A percentile compares a stretch with the other conserved stretches of the same genome.
These are phyloP conservation scores for Melitaea cinxia DNA, from an alignment of 1,140 invertebrate genomes.

Conservation along the genomic window DNA sequence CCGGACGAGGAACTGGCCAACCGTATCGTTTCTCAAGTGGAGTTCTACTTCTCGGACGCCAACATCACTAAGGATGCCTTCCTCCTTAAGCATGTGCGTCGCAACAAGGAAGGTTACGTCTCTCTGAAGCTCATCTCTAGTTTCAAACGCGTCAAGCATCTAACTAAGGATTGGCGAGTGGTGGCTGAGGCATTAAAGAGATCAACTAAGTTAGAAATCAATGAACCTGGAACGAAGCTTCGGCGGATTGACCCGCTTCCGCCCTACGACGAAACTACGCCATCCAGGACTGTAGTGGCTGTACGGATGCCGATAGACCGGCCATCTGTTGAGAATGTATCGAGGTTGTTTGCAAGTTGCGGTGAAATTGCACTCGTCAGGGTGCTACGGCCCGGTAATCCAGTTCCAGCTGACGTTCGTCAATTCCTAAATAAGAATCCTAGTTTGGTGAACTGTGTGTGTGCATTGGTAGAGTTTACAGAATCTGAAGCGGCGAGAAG, in stretches of 20 bases:
- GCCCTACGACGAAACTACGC: constrained; percentile 94
- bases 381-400: constrained; percentile 92
- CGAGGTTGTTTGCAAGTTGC: constrained; percentile 92
- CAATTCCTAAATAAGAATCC: constrained; percentile 95
- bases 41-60: constrained; percentile 97
- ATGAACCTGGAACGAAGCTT: constrained; percentile 95
- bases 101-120: constrained; percentile 97
- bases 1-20: constrained; percentile 88
- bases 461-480: constrained; percentile 94
- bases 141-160: constrained; percentile 95
- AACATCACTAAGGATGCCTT: constrained; percentile 98
- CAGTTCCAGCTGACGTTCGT: constrained; percentile 93
- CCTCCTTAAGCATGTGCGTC: constrained; percentile 94
- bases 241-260: constrained; percentile 92
- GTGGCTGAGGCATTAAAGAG: constrained; percentile 91
- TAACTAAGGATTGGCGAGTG: constrained; percentile 96
- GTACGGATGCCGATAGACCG: constrained; percentile 92
- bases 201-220: constrained; percentile 93
- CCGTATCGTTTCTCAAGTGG: constrained; percentile 91
- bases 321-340: constrained; percentile 92
- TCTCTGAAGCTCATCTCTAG: constrained; percentile 96
- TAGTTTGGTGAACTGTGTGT: constrained; percentile 91
- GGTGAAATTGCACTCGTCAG: constrained; percentile 94
- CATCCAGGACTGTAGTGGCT: constrained; percentile 94
- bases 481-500: constrained; percentile 91